Evolutionary conservation across 2,888 invertebrate genomes (phyloP).

Genomic region (Pollenia angustigena): DNA sequence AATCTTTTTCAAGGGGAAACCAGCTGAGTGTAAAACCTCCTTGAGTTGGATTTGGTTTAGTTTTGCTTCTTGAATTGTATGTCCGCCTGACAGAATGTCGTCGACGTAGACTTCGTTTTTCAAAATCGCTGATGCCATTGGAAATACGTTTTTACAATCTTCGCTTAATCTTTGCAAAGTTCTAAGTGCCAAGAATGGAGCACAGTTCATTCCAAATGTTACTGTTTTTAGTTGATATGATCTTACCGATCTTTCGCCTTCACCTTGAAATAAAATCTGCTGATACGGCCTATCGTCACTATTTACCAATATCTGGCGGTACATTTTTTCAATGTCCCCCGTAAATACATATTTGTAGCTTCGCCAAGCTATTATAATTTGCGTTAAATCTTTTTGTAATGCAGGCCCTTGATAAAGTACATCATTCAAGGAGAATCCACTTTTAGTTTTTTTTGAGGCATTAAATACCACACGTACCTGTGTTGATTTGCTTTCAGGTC

Average conservation of each 20-base stretch:
- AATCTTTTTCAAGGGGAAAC: constrained; percentile 44
- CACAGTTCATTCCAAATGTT: constrained; percentile 71
- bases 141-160: constrained; percentile 37
- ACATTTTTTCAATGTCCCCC: constrained; percentile 74
- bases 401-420: constrained; percentile 59
- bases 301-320: constrained; percentile 67
- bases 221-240: constrained; percentile 65
- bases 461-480: constrained; percentile 72
- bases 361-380: constrained; percentile 55
- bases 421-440: constrained; percentile 65
- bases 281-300: constrained; percentile 64
- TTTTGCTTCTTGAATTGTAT: constrained; percentile 3
- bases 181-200: constrained; percentile 70
- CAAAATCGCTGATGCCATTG: constrained; percentile 32
- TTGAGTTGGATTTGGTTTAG: background rate
- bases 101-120: constrained; percentile 35
- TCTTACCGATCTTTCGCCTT: background rate
- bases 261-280: constrained; percentile 60
- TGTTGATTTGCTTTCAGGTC: constrained; percentile 61
- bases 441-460: constrained; percentile 18
- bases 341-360: constrained; percentile 67
- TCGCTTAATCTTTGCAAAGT: constrained; percentile 57
- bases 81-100: constrained; percentile 27
- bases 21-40: background rate
- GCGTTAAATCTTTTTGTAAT: constrained; percentile 64